Evolutionary conservation across 1,140 invertebrate species (phyloP), one percentile per base, ranked within the genome.

Genomic region (Drosophila ogumai): DNA sequence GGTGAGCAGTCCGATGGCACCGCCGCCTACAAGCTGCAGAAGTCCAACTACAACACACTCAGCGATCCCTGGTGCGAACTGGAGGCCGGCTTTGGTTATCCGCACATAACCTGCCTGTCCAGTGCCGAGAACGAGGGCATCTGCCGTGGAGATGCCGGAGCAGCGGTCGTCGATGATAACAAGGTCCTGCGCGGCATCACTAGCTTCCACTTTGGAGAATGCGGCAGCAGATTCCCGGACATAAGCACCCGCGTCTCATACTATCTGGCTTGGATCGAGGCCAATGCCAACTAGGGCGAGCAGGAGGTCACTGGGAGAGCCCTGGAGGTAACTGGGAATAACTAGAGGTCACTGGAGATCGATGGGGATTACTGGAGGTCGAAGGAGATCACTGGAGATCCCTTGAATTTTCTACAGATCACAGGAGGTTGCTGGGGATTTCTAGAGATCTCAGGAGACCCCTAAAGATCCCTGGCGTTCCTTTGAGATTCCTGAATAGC

Each of bases 181-280:
- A 80, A 1, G 0, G 38, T 61, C 12, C 46, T 92, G 8, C 49
- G 76, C 8, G 91, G 66, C 8, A 6, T 78, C 2, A 68, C 71
- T 36, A 92, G 91, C 55, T 92, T 92, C 71, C 57, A 63, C 38
- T 92, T 91, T 40, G 85, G 85, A 13, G 65, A 75, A 32, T 87
- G 91, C 49, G 91, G 85, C 52, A 92, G 79, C 40, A 63, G 54
- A 22, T 87, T 66, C 19, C 91, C 91, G 25, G 91, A 92, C 47
- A 52, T 92, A 2, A 43, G 69, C 40, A 56, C 58, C 7, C 82
- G 78, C 22, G 50, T 76, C 38, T 28, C 66, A 12, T 84, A 79
- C 78, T 92, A 91, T 13, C 10, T 59, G 6, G 17, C 46, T 3
- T 92, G 91, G 91, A 87, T 92, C 38, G 38, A 54, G 17, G 52